Conservation (phyloP, 1,140 invertebrate genomes). For the Drosophila carrolli region DNA sequence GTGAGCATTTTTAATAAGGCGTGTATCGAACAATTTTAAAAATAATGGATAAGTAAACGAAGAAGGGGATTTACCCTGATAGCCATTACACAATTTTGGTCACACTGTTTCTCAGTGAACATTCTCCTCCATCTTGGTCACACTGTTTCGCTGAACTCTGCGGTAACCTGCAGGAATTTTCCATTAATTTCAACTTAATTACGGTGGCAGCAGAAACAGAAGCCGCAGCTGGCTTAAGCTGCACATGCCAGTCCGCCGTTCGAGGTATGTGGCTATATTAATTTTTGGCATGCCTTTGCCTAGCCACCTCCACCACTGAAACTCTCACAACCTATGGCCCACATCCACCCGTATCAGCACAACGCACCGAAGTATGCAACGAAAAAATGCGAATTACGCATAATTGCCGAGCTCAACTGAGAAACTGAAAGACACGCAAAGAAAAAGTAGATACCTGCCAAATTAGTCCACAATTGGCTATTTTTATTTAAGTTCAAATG, state of each 20-base stretch:
- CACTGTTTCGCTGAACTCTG: conserved; percentile 18
- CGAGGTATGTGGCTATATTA: conserved; percentile 66
- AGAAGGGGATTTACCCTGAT: not conserved
- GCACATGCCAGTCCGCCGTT: conserved; percentile 40
- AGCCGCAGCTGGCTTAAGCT: conserved; percentile 38
- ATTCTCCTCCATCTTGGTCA: not conserved
- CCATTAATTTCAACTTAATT: conserved; percentile 68
- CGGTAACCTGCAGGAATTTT: conserved; percentile 43
- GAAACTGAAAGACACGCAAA: conserved; percentile 1
- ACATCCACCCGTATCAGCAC: conserved; percentile 1
- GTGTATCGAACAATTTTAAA: no score
- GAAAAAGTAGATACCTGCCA: not conserved
- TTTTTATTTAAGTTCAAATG: no score
- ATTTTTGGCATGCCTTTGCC: conserved; percentile 60
- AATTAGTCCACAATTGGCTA: no score
- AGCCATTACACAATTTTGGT: not conserved
- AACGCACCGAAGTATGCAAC: conserved; percentile 67
- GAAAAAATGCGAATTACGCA: conserved; percentile 73
- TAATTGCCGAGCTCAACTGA: conserved; percentile 49
- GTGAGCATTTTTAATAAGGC: no score
- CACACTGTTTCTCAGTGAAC: not conserved
- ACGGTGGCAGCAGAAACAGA: conserved; percentile 36
- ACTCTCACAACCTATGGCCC: not conserved
- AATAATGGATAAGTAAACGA: no score
- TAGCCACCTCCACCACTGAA: conserved; percentile 1